These are phyloP conservation scores for Theristicus caerulescens DNA, from an alignment of 2,113 vertebrate species.

Conservation along the genomic window DNA sequence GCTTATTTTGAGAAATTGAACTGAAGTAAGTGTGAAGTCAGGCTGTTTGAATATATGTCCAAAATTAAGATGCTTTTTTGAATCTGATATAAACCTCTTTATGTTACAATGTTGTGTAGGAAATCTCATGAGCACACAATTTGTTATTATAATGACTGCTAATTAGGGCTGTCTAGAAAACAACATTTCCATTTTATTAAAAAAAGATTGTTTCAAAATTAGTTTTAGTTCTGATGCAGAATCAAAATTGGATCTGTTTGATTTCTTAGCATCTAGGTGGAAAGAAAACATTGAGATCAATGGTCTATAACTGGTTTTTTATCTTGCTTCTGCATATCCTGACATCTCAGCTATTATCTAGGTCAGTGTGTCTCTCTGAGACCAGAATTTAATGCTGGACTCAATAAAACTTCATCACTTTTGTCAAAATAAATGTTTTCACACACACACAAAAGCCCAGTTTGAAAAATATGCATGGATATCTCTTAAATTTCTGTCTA, in stretches of 20 bases:
- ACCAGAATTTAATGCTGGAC: not conserved
- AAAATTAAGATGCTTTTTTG: not conserved
- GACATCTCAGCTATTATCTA: not conserved
- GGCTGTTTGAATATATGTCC: not conserved
- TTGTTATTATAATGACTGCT: not conserved
- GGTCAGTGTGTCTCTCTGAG: not conserved
- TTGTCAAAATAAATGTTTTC: not conserved
- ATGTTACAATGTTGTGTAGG: not conserved
- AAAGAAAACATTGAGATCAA: not conserved
- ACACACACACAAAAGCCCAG: rapidly evolving
- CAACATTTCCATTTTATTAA: not conserved
- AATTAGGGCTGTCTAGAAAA: not conserved
- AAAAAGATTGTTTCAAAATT: not conserved
- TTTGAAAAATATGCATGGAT: not conserved
- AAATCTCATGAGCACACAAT: not conserved
- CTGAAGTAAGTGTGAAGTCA: not conserved
- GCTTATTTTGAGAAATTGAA: not conserved
- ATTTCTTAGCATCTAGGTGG: not conserved
- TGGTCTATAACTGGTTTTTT: not conserved
- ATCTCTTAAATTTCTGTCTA: not conserved
- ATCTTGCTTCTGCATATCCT: not conserved
- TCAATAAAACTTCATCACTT: not conserved
- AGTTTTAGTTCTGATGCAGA: not conserved
- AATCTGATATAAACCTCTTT: not conserved
- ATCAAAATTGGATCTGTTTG: not conserved